phyloP scores from a whole-genome alignment of 2,888 invertebrate species.

The Myopa testacea region DNA sequence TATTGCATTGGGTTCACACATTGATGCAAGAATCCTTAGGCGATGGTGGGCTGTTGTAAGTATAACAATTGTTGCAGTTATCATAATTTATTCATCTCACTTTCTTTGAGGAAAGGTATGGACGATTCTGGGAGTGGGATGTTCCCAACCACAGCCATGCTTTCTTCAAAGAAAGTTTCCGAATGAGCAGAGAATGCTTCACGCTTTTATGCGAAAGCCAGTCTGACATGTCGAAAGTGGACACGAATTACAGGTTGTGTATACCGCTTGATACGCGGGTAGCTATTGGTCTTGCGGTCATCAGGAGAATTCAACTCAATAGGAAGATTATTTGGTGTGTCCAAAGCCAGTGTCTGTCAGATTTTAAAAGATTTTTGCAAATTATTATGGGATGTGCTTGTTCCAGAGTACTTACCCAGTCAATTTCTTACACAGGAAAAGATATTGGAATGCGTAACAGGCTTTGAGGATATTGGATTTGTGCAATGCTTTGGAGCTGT shows the following conservation, averaged over 20 bases:
- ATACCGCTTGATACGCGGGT: constrained; percentile 8
- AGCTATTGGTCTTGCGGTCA: constrained; percentile 13
- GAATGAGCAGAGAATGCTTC: background rate
- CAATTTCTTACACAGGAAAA: background rate
- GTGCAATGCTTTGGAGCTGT: constrained; percentile 9
- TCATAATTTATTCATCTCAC: background rate
- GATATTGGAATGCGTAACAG: background rate
- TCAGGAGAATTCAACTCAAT: constrained; percentile 10
- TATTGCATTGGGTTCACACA: too few relatives aligned
- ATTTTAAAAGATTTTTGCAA: constrained; percentile 12
- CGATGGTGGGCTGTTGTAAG: too few relatives aligned
- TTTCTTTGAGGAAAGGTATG: background rate
- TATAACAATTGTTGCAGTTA: too few relatives aligned
- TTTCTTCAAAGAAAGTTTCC: constrained; percentile 4
- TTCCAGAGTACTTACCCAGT: constrained; percentile 5
- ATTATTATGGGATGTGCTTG: constrained; percentile 3
- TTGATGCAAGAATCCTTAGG: too few relatives aligned
- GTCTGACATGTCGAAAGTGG: background rate
- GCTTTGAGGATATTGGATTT: constrained; percentile 3
- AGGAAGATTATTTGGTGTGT: background rate
- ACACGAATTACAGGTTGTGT: background rate
- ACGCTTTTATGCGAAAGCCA: background rate
- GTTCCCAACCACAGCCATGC: background rate
- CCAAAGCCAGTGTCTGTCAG: constrained; percentile 8
- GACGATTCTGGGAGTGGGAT: background rate